Conservation (phyloP, 2,888 invertebrate species). For the Myopa testacea region DNA sequence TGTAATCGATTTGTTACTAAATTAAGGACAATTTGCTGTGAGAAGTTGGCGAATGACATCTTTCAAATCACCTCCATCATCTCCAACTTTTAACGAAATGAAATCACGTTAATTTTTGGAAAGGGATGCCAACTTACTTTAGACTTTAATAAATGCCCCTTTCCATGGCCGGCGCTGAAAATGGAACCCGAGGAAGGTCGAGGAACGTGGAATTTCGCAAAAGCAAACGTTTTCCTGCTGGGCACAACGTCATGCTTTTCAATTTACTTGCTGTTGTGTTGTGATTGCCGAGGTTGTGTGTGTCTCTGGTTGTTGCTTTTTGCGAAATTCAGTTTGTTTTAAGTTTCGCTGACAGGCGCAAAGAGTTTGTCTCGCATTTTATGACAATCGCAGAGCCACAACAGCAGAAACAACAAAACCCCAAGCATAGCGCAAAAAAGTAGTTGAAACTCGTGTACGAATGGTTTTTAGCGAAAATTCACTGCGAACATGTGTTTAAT, state of each 20-base stretch:
- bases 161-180: no score
- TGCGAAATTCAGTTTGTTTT: slow-evolving; percentile 40
- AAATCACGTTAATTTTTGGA: no score
- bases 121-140: no score
- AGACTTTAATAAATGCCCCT: no score
- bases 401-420: slow-evolving; percentile 23
- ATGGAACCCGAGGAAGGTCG: not conserved
- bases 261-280: slow-evolving; percentile 32
- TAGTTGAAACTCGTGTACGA: not conserved
- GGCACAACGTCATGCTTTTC: not conserved
- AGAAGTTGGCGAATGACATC: no score
- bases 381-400: slow-evolving; percentile 46
- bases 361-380: slow-evolving; percentile 50
- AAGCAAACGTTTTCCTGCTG: slow-evolving; percentile 4
- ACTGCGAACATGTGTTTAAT: slow-evolving; percentile 12
- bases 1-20: no score
- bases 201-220: not conserved
- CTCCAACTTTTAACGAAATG: no score
- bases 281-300: slow-evolving; percentile 15
- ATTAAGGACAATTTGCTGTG: no score
- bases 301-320: slow-evolving; percentile 9
- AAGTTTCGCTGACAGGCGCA: slow-evolving; percentile 37
- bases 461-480: not conserved
- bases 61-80: no score
- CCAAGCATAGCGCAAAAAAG: not conserved